A percentile compares a stretch with the other conserved stretches of the same genome.
These are phyloP conservation scores for Psephotus haematonotus DNA, from an alignment of 2,113 vertebrate species.

Conservation along the genomic window DNA sequence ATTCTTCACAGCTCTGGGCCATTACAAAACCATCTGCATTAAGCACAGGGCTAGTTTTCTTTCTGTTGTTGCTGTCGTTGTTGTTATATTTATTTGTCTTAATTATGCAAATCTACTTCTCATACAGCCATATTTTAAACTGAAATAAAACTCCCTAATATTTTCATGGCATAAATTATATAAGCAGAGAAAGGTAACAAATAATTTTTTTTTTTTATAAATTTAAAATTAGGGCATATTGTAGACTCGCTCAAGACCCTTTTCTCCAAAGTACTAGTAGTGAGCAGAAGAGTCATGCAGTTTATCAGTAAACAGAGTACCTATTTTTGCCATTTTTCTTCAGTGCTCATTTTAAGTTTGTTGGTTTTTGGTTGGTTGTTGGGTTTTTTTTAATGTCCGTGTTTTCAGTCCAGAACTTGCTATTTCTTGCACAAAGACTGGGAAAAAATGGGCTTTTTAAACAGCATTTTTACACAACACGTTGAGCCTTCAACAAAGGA, in stretches of 20 bases:
- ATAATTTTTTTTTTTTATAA: neutral
- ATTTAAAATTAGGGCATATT: conserved; percentile 20
- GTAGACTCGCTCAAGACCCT: conserved; percentile 22
- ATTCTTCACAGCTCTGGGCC: conserved; percentile 31
- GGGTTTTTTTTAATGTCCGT: neutral
- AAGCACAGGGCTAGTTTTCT: neutral
- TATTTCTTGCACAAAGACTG: neutral
- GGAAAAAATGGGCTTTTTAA: neutral
- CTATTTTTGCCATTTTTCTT: conserved; percentile 38
- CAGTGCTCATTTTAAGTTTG: conserved; percentile 23
- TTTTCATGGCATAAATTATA: conserved; percentile 45
- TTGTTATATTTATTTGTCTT: conserved; percentile 16
- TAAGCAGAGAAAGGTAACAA: conserved; percentile 23
- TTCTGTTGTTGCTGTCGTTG: neutral
- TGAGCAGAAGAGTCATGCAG: conserved; percentile 42
- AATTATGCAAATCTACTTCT: conserved; percentile 14
- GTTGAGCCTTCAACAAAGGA: conserved; percentile 10
- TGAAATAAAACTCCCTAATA: conserved; percentile 36
- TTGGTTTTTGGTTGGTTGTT: neutral
- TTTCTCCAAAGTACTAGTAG: conserved; percentile 22
- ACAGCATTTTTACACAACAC: conserved; percentile 15
- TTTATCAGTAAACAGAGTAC: conserved; percentile 19
- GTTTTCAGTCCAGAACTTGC: conserved; percentile 24
- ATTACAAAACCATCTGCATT: neutral
- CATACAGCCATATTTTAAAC: conserved; percentile 9